Evolutionary conservation across 2,797 vertebrate genomes (phyloP), one percentile per base, ranked within the genome.

Genomic region (Alosa sapidissima): DNA sequence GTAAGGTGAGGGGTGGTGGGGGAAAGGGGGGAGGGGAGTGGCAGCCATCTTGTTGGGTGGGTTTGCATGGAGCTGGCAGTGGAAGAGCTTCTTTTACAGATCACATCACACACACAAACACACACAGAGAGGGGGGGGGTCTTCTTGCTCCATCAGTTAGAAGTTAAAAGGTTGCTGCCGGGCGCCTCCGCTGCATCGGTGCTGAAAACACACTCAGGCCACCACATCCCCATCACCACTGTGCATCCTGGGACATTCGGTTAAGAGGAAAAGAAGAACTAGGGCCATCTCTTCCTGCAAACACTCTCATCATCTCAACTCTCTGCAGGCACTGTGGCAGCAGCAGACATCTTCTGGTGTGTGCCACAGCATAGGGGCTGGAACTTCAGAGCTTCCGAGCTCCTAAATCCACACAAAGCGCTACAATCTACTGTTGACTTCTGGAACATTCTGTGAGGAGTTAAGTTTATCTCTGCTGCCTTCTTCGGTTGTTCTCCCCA

Each of bases 191-290:
- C 90, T 86, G 89, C 89, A 85, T 41, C 72, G n/a, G 19, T 4
- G 41, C 36, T 78, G 72, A 45, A 78, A 78, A 78, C 68, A 78
- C 24, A 78, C 2, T 47, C 72, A 78, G 81, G 41, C 36, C 14
- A 81, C n/a, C 16, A 62, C 36, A 75, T 41, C 16, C 68, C 41
- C 72, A 54, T 81, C 78, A 81, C 84, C 28, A 49, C 21, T 54
- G 55, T 54, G 72, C 65, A 36, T 72, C 84, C 55, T 78, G 72
- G 72, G 41, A 78, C 41, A 47, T 78, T 45, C 16, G 7, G 72
- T 78, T 78, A 81, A 41, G 49, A 33, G 78, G 68, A 65, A 62
- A 82, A 96, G 95, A 93, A 96, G 95, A 95, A 92, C 95, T 93
- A n/a, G 2, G 4, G 16, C 33, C 6, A 5, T 47, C 72, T 78